These are phyloP conservation scores for Chrysolina oricalcia DNA, from an alignment of 2,888 invertebrate species.

Conservation along the genomic window DNA sequence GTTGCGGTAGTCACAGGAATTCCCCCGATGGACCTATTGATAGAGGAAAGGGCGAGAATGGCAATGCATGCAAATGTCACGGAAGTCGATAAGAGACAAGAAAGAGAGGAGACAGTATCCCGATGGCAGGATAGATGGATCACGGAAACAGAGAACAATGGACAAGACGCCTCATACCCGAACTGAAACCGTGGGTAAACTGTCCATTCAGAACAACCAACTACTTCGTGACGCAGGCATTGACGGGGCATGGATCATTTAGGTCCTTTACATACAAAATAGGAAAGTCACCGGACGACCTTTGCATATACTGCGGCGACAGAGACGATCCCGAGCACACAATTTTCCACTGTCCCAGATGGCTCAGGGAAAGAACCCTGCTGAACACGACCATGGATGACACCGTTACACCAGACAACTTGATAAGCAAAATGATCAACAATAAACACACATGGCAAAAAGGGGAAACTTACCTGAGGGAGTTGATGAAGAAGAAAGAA, in stretches of 20 bases:
- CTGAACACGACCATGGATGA: background rate
- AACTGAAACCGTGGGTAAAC: no score
- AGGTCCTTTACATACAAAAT: conserved; percentile 3
- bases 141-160: no score
- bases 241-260: conserved; percentile 6
- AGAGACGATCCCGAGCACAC: conserved; percentile 6
- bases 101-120: no score
- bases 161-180: no score
- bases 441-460: background rate
- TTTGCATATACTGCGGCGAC: background rate
- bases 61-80: background rate
- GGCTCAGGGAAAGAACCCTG: background rate
- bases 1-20: no score
- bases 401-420: background rate
- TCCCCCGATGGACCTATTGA: no score
- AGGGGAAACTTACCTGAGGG: background rate
- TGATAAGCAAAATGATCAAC: background rate
- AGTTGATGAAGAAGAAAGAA: background rate
- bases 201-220: background rate
- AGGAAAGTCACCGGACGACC: background rate
- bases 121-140: no score
- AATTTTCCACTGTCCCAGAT: background rate
- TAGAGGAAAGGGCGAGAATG: no score
- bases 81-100: no score
- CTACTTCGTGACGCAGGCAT: background rate